Conservation (phyloP, 2,797 vertebrate species). For the Scyliorhinus canicula region DNA sequence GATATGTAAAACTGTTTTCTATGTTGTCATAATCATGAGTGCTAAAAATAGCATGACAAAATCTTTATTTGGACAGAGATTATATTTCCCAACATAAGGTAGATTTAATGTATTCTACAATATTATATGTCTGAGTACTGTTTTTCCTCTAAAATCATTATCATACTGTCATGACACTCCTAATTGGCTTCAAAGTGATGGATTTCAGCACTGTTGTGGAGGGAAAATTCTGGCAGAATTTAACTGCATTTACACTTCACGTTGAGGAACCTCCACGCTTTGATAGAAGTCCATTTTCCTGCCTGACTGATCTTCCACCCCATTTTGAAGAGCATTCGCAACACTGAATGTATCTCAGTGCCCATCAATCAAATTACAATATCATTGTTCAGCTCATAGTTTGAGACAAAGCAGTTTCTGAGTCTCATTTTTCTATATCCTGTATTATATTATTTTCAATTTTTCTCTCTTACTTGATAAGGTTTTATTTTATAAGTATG, state of each 20-base stretch:
- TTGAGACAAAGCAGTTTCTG: slow-evolving; percentile 23
- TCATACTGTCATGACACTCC: slow-evolving; percentile 25
- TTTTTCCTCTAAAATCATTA: slow-evolving; percentile 8
- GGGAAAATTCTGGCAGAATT: slow-evolving; percentile 28
- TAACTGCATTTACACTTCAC: slow-evolving; percentile 37
- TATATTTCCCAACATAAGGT: neutral
- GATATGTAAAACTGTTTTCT: neutral
- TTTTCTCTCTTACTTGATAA: neutral
- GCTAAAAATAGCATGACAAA: neutral
- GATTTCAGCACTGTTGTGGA: slow-evolving; percentile 24
- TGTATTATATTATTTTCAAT: slow-evolving; percentile 23
- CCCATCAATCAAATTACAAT: slow-evolving; percentile 36
- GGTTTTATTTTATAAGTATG: no score
- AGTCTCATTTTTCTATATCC: slow-evolving; percentile 24
- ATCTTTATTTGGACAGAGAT: neutral
- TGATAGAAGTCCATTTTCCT: slow-evolving; percentile 37
- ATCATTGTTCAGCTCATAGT: slow-evolving; percentile 21
- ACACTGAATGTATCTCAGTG: slow-evolving; percentile 16
- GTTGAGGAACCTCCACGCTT: slow-evolving; percentile 37
- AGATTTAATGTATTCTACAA: neutral
- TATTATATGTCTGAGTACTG: neutral
- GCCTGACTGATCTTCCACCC: slow-evolving; percentile 35
- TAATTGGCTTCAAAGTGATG: slow-evolving; percentile 37
- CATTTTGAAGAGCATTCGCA: slow-evolving; percentile 29
- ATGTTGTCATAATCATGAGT: neutral